Base-by-base conservation (phyloP, 2,888 invertebrate species). In the Drosophila infuscata region DNA sequence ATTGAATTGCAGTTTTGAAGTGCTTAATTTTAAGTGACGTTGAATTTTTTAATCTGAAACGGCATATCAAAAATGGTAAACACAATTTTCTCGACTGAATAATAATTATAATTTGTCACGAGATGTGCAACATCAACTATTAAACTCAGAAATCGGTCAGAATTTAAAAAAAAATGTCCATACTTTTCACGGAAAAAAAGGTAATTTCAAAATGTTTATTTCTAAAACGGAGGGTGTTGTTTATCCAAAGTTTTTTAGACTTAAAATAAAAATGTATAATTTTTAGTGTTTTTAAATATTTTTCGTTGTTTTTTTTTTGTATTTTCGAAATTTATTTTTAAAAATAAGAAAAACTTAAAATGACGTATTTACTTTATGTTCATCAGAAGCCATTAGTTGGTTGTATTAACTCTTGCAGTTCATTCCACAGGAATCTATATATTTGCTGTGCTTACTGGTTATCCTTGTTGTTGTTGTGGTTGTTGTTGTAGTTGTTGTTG, bases 301-400 rank as follows among this genome's bases (percentile, higher is more conserved):
- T 25, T 25, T 25, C 25, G 25, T 25, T 25, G 25, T 25, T 25
- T 25, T 25, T 25, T 25, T 25, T 12, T 46, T 2, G 12, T 12
- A 3, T 7, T 46, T 15, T 46, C 1, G 12, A 20, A 20, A 25
- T 20, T 15, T 15, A 15, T 20, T 20, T 20, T 2, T 25, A 2
- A 25, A 25, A 15, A 25, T 4, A 1, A 25, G 15, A 2, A 15
- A 46, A 25, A 15, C 15, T 25, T 2, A 3, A 15, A 46, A 20
- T 2, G 7, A 20, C 15, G 3, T 20, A 8, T 8, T 8, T 8
- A 8, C 7, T 8, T 15, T 12, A 20, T 15, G 20, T 54, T 33
- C 57, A 49, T 48, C 61, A 53, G 69, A 48, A 15, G 33, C 35
- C 56, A 70, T 63, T 59, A 73, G 79, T 73, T 68, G 11, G 43